Evolutionary conservation across 2,113 vertebrate species (phyloP).

Genomic region (Odocoileus hemionus): DNA sequence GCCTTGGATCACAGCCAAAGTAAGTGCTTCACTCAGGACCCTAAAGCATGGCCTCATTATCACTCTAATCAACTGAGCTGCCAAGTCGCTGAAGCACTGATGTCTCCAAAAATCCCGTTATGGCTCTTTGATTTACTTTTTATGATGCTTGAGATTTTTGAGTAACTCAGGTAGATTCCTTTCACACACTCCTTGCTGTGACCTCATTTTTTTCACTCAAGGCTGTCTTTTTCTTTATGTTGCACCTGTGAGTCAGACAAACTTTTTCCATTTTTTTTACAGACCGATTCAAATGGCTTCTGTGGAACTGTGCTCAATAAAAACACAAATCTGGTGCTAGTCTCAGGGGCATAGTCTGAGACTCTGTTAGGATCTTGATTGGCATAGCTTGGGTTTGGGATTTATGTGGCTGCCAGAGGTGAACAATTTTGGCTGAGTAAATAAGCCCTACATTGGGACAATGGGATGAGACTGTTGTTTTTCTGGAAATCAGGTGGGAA

Average conservation of each 20-base stretch:
- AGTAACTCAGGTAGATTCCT: background rate
- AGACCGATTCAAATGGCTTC: slow-evolving; percentile 18
- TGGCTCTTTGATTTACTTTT: slow-evolving; percentile 47
- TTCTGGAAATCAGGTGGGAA: slow-evolving; percentile 25
- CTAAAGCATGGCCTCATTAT: slow-evolving; percentile 16
- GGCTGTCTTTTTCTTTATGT: slow-evolving; percentile 22
- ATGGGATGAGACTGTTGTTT: background rate
- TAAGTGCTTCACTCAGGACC: background rate
- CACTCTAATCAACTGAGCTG: slow-evolving; percentile 41
- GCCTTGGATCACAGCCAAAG: slow-evolving; percentile 27
- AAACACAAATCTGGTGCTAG: background rate
- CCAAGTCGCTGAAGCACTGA: background rate
- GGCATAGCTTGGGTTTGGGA: background rate
- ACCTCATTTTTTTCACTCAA: background rate
- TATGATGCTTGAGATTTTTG: background rate
- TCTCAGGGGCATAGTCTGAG: background rate
- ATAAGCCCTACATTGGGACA: background rate
- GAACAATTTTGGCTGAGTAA: slow-evolving; percentile 11
- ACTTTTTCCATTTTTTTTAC: background rate
- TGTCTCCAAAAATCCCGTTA: slow-evolving; percentile 24
- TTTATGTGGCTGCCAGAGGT: background rate
- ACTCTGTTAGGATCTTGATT: background rate
- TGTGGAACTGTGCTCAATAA: background rate
- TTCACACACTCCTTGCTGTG: slow-evolving; percentile 32
- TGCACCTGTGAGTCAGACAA: background rate